Evolutionary conservation across 2,888 invertebrate species (phyloP).

Genomic region (Meliscaeva auricollis): DNA sequence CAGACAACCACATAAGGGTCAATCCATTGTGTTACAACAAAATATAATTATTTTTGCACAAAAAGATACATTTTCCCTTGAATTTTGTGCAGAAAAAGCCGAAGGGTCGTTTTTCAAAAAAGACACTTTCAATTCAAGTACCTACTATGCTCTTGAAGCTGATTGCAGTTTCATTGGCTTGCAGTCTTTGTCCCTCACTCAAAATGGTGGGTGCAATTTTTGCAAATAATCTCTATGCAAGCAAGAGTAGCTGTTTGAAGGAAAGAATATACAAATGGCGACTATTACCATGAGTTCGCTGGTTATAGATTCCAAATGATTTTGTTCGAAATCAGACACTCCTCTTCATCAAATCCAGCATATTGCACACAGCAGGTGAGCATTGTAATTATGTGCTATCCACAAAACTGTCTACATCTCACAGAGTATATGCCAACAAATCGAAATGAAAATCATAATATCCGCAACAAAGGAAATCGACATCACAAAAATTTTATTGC

Average conservation of each 20-base stretch:
- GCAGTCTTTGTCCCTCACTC: neutral
- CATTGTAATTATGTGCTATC: conserved; percentile 42
- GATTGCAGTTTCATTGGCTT: conserved; percentile 26
- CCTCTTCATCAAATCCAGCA: neutral
- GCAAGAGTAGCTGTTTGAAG: neutral
- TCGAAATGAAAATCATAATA: neutral
- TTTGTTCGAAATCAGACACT: neutral
- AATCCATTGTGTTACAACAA: neutral
- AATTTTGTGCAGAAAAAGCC: neutral
- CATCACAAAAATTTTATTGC: conserved; percentile 61
- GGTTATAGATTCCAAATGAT: neutral
- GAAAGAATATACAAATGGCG: conserved; percentile 30
- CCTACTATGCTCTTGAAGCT: neutral
- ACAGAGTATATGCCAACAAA: neutral
- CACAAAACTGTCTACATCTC: neutral
- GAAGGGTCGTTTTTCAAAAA: neutral
- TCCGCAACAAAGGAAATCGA: conserved; percentile 58
- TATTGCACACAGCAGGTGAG: conserved; percentile 38
- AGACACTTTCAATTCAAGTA: neutral
- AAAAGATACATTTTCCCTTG: conserved; percentile 7
- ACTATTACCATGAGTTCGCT: conserved; percentile 32
- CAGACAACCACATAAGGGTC: neutral
- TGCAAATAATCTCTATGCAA: neutral
- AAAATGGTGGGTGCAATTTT: conserved; percentile 21
- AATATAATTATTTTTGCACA: conserved; percentile 4